Evolutionary conservation across 2,888 invertebrate species (phyloP).

Genomic region (Tubulanus polymorphus): DNA sequence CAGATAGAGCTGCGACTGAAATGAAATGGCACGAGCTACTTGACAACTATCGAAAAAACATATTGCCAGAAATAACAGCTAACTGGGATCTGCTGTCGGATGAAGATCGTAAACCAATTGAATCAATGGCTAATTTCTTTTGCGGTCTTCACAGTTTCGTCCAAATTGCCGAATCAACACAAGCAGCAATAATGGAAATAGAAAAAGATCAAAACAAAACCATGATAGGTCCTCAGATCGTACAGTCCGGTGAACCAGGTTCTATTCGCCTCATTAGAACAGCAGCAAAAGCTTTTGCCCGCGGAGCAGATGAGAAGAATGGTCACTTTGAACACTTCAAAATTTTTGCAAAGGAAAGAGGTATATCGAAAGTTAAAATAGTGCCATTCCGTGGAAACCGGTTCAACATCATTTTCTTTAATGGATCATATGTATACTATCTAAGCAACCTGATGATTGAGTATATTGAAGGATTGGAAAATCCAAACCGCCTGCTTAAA

Average conservation of each 20-base stretch:
- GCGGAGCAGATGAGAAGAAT: slow-evolving; percentile 18
- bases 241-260: slow-evolving; percentile 15
- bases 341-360: not conserved
- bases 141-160: slow-evolving; percentile 23
- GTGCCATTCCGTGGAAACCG: slow-evolving; percentile 10
- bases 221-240: slow-evolving; percentile 9
- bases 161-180: slow-evolving; percentile 19
- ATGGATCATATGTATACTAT: slow-evolving; percentile 9
- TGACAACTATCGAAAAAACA: slow-evolving; percentile 11
- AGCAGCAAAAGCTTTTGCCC: slow-evolving; percentile 18
- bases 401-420: slow-evolving; percentile 16
- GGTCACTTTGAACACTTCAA: slow-evolving; percentile 2
- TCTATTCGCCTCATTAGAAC: slow-evolving; percentile 11
- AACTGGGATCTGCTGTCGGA: slow-evolving; percentile 13
- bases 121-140: slow-evolving; percentile 20
- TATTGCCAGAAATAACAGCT: slow-evolving; percentile 17
- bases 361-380: not conserved
- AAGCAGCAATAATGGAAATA: slow-evolving; percentile 8
- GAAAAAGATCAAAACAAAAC: slow-evolving; percentile 10
- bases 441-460: not conserved
- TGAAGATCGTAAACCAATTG: not conserved
- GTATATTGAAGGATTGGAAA: not conserved
- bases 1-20: slow-evolving; percentile 14
- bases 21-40: slow-evolving; percentile 18
- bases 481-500: not conserved